These are phyloP conservation scores for Garrulus glandarius DNA, from an alignment of 2,797 vertebrate species.

Conservation along the genomic window DNA sequence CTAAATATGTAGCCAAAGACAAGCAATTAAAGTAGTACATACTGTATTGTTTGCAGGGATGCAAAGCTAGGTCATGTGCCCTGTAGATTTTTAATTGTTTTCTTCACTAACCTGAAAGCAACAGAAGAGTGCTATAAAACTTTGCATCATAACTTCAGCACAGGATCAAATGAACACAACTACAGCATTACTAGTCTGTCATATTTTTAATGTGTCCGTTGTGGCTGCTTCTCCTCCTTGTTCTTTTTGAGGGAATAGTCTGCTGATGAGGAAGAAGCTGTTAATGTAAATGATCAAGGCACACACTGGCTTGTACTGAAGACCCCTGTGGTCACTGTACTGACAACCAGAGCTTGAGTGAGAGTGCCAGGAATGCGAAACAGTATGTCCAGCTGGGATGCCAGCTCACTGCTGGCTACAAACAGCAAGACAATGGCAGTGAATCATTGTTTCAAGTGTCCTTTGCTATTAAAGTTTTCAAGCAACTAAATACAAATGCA, in stretches of 20 bases:
- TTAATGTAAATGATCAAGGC: background rate
- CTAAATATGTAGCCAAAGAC: background rate
- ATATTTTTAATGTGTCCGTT: background rate
- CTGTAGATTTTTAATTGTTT: background rate
- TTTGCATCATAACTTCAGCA: background rate
- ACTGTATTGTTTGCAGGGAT: background rate
- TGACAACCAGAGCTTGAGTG: background rate
- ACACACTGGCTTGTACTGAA: background rate
- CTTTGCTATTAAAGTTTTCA: background rate
- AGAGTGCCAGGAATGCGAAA: background rate
- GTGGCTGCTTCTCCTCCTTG: background rate
- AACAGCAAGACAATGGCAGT: background rate
- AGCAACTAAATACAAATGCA: background rate
- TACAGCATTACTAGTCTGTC: background rate
- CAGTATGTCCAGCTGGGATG: background rate
- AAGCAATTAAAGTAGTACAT: background rate
- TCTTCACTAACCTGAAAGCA: background rate
- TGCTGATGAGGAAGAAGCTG: background rate
- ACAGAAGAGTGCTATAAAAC: background rate
- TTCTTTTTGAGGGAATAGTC: background rate
- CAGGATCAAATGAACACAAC: background rate
- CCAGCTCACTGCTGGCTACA: background rate
- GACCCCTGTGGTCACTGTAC: background rate
- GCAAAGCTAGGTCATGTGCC: background rate
- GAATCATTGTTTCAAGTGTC: background rate